Evolutionary conservation across 2,113 vertebrate species (phyloP).

Genomic region (Ancistrus triradiatus): DNA sequence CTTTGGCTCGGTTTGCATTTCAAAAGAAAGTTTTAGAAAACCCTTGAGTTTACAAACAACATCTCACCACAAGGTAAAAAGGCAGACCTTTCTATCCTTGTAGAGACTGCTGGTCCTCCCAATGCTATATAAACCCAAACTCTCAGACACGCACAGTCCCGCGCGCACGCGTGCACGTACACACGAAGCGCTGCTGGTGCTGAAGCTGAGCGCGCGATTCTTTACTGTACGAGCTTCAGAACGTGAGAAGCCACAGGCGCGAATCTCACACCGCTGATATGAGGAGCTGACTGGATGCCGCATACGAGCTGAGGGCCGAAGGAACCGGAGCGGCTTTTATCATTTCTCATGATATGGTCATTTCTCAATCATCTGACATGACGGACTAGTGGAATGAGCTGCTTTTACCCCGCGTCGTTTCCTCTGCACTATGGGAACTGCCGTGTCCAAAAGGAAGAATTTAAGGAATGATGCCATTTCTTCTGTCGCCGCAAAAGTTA

Average conservation of each 20-base stretch:
- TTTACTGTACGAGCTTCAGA: background rate
- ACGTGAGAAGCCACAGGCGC: background rate
- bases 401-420: conserved; percentile 52
- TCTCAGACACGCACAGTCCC: background rate
- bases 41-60: too few species aligned
- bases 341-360: background rate
- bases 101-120: too few species aligned
- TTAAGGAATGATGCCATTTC: conserved; percentile 88
- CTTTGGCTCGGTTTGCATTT: too few species aligned
- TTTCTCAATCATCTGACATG: conserved; percentile 22
- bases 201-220: background rate
- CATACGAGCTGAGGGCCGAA: too few species aligned
- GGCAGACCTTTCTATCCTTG: too few species aligned
- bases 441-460: conserved; percentile 88
- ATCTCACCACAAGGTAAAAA: too few species aligned
- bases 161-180: background rate
- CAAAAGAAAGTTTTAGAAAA: too few species aligned
- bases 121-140: too few species aligned
- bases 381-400: conserved; percentile 59
- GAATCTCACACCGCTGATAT: background rate
- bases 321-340: too few species aligned
- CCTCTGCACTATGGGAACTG: conserved; percentile 85
- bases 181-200: background rate
- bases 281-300: too few species aligned
- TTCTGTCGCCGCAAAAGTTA: conserved; percentile 90